A percentile compares a stretch with the other conserved stretches of the same genome.
phyloP scores from a whole-genome alignment of 92 coral and sea anemone genomes.

The Pocillopora meandrina region DNA sequence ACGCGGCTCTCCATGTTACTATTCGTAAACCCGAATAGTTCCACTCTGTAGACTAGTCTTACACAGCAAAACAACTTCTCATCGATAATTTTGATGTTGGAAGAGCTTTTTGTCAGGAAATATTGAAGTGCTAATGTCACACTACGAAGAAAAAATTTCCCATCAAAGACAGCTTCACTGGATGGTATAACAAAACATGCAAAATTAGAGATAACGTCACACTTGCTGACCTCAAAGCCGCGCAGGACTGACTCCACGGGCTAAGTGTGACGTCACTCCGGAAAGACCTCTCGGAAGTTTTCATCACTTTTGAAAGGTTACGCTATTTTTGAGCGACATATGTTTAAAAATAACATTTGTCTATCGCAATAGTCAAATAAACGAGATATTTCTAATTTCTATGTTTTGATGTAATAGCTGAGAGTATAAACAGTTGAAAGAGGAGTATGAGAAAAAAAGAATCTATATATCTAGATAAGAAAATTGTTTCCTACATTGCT shows the following conservation, averaged over 20 bases:
- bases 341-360: no score
- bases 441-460: no score
- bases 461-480: no score
- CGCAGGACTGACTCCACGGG: not conserved
- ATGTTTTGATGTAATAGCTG: no score
- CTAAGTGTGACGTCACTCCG: not conserved
- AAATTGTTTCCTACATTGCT: no score
- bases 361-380: no score
- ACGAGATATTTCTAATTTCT: no score
- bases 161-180: not conserved
- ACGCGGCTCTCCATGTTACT: conserved; percentile 22
- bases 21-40: not conserved
- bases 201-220: not conserved
- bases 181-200: not conserved
- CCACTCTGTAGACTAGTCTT: not conserved
- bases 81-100: not conserved
- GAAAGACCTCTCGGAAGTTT: not conserved
- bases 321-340: not conserved
- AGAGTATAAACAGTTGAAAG: no score
- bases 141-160: not conserved
- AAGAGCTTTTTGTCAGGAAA: not conserved
- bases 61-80: not conserved
- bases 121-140: not conserved
- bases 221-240: not conserved
- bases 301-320: not conserved